Percentiles rank a stretch among this genome's conserved stretches.
These are phyloP conservation scores for Neelides folsomi DNA, from an alignment of 2,888 invertebrate species.

Conservation along the genomic window DNA sequence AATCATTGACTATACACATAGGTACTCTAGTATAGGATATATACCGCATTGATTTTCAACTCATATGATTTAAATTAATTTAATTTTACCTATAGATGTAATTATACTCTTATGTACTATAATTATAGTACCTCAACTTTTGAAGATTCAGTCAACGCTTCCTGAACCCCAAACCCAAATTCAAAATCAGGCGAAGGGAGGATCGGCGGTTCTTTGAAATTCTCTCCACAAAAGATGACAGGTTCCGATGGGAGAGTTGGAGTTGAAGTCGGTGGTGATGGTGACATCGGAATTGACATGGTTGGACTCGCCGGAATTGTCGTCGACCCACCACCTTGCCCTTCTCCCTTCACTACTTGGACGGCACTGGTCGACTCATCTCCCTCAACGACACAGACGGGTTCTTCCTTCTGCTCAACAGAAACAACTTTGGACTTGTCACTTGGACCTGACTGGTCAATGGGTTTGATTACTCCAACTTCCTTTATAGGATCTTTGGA, in stretches of 20 bases:
- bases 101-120: too few species aligned
- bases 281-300: slow-evolving; percentile 16
- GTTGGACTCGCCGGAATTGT: slow-evolving; percentile 25
- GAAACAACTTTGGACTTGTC: slow-evolving; percentile 2
- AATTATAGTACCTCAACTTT: too few species aligned
- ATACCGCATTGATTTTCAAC: too few species aligned
- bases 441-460: not conserved
- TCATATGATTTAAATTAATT: too few species aligned
- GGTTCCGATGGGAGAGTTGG: slow-evolving; percentile 8
- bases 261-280: slow-evolving; percentile 15
- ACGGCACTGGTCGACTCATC: slow-evolving; percentile 10
- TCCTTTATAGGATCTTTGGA: not conserved
- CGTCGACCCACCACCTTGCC: too few species aligned
- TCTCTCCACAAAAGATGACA: slow-evolving; percentile 26
- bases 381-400: not conserved
- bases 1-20: too few species aligned
- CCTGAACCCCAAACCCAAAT: slow-evolving; percentile 21
- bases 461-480: not conserved
- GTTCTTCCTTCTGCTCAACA: slow-evolving; percentile 1
- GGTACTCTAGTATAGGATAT: too few species aligned
- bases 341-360: slow-evolving; percentile 16
- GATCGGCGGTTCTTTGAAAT: slow-evolving; percentile 20
- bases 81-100: too few species aligned
- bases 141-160: slow-evolving; percentile 7
- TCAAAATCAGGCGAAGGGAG: slow-evolving; percentile 13